Base-by-base conservation (phyloP, 2,113 vertebrate genomes). In the Dipodomys stephensi region DNA sequence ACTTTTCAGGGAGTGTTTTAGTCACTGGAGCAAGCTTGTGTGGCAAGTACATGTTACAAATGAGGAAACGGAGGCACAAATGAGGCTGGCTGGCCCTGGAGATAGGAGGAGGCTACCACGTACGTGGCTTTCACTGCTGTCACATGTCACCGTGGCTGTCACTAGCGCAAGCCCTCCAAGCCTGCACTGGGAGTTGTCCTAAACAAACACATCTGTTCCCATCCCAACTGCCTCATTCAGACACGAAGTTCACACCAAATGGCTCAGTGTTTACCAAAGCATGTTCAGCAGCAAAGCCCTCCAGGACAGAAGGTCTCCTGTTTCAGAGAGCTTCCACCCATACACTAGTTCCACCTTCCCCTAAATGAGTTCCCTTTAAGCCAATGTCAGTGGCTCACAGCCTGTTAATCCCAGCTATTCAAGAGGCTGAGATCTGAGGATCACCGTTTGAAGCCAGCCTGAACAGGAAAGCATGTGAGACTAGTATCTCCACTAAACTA, bases 41-140 rank as follows among this genome's bases (percentile, higher is more conserved):
- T 57, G 25, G 53, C 18, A 2, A 9, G 53, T 8, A 16, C 39
- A 4, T 20, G 57, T n/a, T n/a, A 39, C n/a, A 39, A 53, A 71
- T 9, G 44, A 49, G 71, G 79, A 90, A 86, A 84, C 44, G 16
- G 78, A 93, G 79, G 53, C 79, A 23, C 60, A 2, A 2, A 15
- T 1, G 11, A 44, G 78, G 13, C 19, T 28, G 0, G 64, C 23
- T 27, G 69, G 28, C 22, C 0, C 60, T 6, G 35, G 25, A 16
- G 3, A 5, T 15, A 46, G 15, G 19, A 35, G 25, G 28, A 12
- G 78, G 19, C 25, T 15, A 76, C 57, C 11, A 15, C 46, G 4
- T 7, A 3, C 0, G 0, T 4, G 39, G 12, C n/a, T 23, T 53
- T 80, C 57, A 60, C 39, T 46, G 0, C 19, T 4, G 10, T 46